Conservation (phyloP, 2,888 invertebrate genomes). For the Petrolisthes manimaculis region DNA sequence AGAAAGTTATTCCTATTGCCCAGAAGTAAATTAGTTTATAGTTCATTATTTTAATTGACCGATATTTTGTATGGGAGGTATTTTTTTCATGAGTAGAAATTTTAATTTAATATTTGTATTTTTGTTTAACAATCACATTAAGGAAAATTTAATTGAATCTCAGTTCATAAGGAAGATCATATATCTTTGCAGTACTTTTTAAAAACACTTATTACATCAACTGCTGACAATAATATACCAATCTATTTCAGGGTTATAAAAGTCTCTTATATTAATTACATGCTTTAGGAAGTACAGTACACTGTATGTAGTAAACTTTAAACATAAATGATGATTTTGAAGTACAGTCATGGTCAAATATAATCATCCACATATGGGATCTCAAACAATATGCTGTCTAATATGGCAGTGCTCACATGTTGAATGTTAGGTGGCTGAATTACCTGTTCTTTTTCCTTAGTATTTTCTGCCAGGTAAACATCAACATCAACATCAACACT, state of each 20-base stretch:
- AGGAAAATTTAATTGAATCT: too few species aligned
- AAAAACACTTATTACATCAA: neutral
- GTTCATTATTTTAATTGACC: neutral
- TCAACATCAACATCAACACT: constrained; percentile 44
- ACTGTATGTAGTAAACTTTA: too few species aligned
- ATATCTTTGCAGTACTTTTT: too few species aligned
- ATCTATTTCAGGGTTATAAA: neutral
- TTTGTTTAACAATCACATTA: neutral
- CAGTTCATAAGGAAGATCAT: too few species aligned
- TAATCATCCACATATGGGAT: too few species aligned
- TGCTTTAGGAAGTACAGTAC: too few species aligned
- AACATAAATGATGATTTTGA: too few species aligned
- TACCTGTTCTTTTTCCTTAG: neutral
- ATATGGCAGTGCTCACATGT: constrained; percentile 9
- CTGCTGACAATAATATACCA: neutral
- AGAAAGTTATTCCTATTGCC: constrained; percentile 64
- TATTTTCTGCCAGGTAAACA: constrained; percentile 36
- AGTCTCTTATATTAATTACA: too few species aligned
- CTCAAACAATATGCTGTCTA: too few species aligned
- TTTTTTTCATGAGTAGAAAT: neutral
- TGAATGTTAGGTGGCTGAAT: neutral
- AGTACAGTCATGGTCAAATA: too few species aligned
- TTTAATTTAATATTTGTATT: neutral
- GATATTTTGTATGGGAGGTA: too few species aligned
- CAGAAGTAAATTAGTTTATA: constrained; percentile 47